A percentile compares a stretch with the other conserved stretches of the same genome.
Conservation (phyloP, 2,888 invertebrate species). For the Carcina quercana region DNA sequence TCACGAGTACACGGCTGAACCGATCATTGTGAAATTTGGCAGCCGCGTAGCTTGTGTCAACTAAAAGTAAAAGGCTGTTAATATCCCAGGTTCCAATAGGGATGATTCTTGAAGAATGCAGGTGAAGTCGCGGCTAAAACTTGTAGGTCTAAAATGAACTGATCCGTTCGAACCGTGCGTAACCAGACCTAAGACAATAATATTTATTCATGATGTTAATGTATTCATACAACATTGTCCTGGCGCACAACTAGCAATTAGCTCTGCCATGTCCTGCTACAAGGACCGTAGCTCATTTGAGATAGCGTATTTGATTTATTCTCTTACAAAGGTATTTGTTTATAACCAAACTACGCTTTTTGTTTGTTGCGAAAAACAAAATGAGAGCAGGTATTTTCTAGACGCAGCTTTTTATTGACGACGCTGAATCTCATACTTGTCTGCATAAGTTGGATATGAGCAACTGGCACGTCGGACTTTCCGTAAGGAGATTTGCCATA, state of each 20-base stretch:
- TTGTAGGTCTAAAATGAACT: not conserved
- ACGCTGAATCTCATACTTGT: too few relatives aligned
- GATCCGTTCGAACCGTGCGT: slow-evolving; percentile 11
- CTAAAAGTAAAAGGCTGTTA: not conserved
- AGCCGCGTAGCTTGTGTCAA: not conserved
- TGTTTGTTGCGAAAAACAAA: too few relatives aligned
- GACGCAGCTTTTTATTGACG: too few relatives aligned
- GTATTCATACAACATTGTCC: slow-evolving; percentile 38
- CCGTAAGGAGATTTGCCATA: too few relatives aligned
- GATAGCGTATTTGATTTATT: not conserved
- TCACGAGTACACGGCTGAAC: not conserved
- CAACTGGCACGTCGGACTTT: too few relatives aligned
- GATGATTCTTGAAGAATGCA: not conserved
- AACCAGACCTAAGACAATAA: too few relatives aligned
- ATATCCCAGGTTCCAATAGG: not conserved
- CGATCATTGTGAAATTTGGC: not conserved
- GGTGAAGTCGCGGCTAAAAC: not conserved
- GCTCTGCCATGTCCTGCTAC: slow-evolving; percentile 32
- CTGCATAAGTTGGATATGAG: too few relatives aligned
- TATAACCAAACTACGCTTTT: too few relatives aligned
- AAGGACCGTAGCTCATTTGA: slow-evolving; percentile 10
- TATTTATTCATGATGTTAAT: slow-evolving; percentile 44
- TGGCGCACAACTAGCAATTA: slow-evolving; percentile 47
- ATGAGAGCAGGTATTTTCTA: too few relatives aligned
- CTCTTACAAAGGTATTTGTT: too few relatives aligned